phyloP scores from a whole-genome alignment of 2,888 invertebrate species.

The Eupithecia subfuscata region DNA sequence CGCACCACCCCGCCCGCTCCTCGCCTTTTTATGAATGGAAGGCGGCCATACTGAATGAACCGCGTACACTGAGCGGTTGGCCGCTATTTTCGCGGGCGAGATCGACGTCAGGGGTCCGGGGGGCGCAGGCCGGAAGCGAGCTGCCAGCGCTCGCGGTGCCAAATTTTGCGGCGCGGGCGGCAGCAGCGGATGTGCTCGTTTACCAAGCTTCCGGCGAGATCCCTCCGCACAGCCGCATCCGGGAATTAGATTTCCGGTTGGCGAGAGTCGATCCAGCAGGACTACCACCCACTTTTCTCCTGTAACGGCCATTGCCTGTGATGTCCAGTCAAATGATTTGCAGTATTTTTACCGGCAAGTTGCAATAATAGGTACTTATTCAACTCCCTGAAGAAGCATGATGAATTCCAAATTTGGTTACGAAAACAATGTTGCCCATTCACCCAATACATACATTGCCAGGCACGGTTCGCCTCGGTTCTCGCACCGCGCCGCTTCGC shows the following conservation, averaged over 20 bases:
- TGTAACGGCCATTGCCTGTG: constrained; percentile 54
- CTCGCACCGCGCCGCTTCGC: background rate
- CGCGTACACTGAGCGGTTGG: constrained; percentile 85
- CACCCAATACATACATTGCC: background rate
- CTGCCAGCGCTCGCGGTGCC: constrained; percentile 82
- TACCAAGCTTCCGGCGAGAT: constrained; percentile 82
- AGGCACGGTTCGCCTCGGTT: background rate
- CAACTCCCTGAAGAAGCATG: background rate
- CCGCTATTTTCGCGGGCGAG: constrained; percentile 82
- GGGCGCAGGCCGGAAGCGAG: constrained; percentile 81
- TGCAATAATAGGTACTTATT: background rate
- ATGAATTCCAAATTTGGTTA: background rate
- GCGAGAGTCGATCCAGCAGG: constrained; percentile 76
- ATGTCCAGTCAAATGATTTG: background rate
- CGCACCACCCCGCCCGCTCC: constrained; percentile 77
- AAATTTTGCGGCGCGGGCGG: constrained; percentile 84
- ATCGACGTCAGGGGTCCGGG: constrained; percentile 74
- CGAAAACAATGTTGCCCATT: background rate
- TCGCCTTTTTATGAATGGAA: constrained; percentile 89
- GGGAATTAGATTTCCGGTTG: constrained; percentile 83
- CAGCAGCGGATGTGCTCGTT: constrained; percentile 83
- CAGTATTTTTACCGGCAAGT: background rate
- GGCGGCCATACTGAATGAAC: constrained; percentile 89
- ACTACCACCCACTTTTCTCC: constrained; percentile 79
- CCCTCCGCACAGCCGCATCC: constrained; percentile 83